Evolutionary conservation across 2,888 invertebrate species (phyloP), one percentile per base, ranked within the genome.

Genomic region (Eugnorisma glareosa): DNA sequence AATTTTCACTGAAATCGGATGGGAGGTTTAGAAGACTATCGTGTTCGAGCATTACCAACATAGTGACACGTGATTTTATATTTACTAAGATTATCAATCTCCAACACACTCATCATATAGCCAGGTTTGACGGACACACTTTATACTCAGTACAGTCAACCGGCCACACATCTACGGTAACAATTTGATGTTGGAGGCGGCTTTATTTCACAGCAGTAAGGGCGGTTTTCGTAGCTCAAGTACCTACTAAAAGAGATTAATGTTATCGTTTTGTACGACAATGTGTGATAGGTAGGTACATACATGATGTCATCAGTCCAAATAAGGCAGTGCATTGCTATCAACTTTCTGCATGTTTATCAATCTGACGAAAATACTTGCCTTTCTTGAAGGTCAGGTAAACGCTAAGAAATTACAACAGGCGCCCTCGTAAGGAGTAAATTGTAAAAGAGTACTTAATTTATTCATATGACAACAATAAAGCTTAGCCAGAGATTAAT

Each of bases 261-360:
- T 83, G 18, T 82, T 81, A 81, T 82, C 83, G 8, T 54, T 67
- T 35, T 57, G 15, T 67, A 40, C 31, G 64, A 57, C 24, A 61
- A 61, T 43, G 51, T 66, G 18, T 28, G 66, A 67, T 66, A 54
- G 31, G 6, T 43, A 51, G 35, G 69, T 28, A 28, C 1, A 28
- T 24, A 28, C 18, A 45, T 82, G 59, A 48, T 35, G 35, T 67
- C 61, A 77, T 11, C 31, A 35, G 37, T 54, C 11, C 43, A 67
- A 67, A 69, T 7, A 69, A 67, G 43, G 35, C 40, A 54, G 10
- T 61, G 83, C 67, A 70, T 48, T 67, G 66, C 7, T 73, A 67
- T 54, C 59, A 67, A 43, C 35, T 57, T 73, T 66, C 37, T 73
- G 31, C 54, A 59, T 13, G 10, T 54, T 83, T 69, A 78, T 72